Conservation (phyloP, 1,140 invertebrate genomes). For the Phymorhynchus buccinoides region DNA sequence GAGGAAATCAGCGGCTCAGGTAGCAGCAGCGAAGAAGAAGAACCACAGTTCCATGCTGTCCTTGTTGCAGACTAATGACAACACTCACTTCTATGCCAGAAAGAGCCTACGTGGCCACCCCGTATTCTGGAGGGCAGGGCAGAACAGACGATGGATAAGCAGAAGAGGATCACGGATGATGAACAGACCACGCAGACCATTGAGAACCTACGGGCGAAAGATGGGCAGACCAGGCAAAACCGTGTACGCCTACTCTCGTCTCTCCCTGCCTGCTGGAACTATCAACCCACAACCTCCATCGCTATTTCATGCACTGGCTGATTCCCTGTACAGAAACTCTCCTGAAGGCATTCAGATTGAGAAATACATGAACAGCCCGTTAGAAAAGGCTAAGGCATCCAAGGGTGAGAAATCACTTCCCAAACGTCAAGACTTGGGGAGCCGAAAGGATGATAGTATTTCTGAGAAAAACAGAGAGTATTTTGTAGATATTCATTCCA, state of each 20-base stretch:
- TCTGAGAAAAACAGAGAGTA: neutral
- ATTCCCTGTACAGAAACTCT: neutral
- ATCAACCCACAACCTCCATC: neutral
- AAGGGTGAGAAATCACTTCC: conserved; percentile 19
- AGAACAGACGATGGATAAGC: neutral
- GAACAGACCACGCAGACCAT: neutral
- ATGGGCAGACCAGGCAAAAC: neutral
- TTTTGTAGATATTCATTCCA: neutral
- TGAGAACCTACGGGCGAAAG: neutral
- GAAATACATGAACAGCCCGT: conserved; percentile 42
- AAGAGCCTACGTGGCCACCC: neutral
- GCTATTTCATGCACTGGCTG: neutral
- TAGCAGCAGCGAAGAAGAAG: neutral
- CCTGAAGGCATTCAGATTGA: conserved; percentile 41
- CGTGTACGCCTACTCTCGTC: neutral
- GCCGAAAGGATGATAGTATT: neutral
- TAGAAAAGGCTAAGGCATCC: conserved; percentile 31
- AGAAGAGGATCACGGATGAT: neutral
- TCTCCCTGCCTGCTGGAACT: neutral
- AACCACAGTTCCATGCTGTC: neutral
- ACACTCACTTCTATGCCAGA: neutral
- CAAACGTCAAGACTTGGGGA: neutral
- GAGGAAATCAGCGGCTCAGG: neutral
- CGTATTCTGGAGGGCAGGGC: neutral
- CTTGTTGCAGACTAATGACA: neutral